Evolutionary conservation across 2,888 invertebrate species (phyloP), one percentile per base, ranked within the genome.

Genomic region (Caenorhabditis wallacei): DNA sequence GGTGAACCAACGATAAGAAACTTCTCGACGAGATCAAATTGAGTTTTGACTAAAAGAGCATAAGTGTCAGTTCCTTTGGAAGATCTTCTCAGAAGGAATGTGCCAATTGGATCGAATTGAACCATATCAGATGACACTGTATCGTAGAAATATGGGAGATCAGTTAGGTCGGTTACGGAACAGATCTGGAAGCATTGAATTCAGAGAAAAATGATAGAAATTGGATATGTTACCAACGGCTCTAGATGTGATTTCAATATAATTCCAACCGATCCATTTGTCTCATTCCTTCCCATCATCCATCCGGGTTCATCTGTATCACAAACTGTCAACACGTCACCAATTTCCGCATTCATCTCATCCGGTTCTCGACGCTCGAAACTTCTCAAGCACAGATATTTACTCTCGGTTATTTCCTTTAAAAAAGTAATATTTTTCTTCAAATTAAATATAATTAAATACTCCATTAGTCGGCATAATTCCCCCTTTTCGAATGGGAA

Each of bases 31-130:
- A 82, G 54, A 57, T 79, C 82, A 16, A 51, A 57, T 56, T 84
- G 80, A 1, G 84, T 84, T 56, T 86, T 82, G 0, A 87, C 87
- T 20, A 86, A 69, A 16, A 87, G 66, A 0, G 87, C 84, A 64
- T 80, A 86, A 0, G 84, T 74, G 26, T 79, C 83, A 0, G 68
- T 54, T 5, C 82, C 85, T 54, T 84, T 84, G 7, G 85, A 82
- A 1, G 87, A 87, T 8, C 79, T 63, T 18, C 87, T 68, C 0
- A 87, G 51, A n/a, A 87, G 74, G 37, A 87, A 87, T 3, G 83
- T 40, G n/a, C 82, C 82, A 2, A 80, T 70, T 10, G 75, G 80
- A 40, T 54, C 51, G 26, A 51, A 71, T 26, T 75, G 57, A 8
- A 83, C 70, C 57, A 57, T 61, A 10, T 83, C 83, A 1, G 75